Conservation (phyloP, 2,113 vertebrate species). For the Noctilio leporinus region DNA sequence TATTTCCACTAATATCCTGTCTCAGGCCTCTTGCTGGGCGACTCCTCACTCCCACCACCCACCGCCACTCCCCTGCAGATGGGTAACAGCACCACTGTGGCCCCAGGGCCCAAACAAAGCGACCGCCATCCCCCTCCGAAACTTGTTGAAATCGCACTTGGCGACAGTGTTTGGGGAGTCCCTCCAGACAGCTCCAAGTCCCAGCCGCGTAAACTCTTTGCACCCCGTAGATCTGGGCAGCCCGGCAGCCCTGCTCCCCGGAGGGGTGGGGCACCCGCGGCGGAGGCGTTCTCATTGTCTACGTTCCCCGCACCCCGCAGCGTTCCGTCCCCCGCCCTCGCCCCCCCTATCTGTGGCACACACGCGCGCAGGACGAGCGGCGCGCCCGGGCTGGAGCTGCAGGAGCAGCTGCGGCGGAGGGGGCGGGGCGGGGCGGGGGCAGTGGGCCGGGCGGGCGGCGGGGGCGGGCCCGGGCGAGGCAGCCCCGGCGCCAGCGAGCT, state of each 20-base stretch:
- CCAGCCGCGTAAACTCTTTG: neutral
- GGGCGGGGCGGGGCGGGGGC: neutral
- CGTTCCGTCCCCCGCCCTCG: neutral
- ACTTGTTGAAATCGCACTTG: neutral
- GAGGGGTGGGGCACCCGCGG: neutral
- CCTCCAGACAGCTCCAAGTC: neutral
- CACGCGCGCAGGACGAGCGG: neutral
- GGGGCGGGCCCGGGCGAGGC: neutral
- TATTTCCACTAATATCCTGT: conserved; percentile 46
- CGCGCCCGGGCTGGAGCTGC: neutral
- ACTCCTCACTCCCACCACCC: neutral
- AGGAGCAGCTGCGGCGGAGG: neutral
- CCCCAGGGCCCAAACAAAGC: neutral
- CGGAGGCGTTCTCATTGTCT: conserved; percentile 44
- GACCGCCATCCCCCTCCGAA: neutral
- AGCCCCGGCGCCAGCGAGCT: conserved; percentile 59
- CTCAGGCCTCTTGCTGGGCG: neutral
- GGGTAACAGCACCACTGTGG: neutral
- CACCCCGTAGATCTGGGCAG: neutral
- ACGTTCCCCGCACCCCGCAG: conserved; percentile 19
- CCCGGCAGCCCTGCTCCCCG: neutral
- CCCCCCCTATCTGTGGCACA: conserved; percentile 57
- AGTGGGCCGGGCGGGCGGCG: conserved; percentile 11
- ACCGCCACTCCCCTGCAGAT: neutral
- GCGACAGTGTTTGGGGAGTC: neutral